Percentiles rank a stretch among this genome's conserved stretches.
These are phyloP conservation scores for Pantelozetes paolii DNA, from an alignment of 2,888 invertebrate species.

Conservation along the genomic window DNA sequence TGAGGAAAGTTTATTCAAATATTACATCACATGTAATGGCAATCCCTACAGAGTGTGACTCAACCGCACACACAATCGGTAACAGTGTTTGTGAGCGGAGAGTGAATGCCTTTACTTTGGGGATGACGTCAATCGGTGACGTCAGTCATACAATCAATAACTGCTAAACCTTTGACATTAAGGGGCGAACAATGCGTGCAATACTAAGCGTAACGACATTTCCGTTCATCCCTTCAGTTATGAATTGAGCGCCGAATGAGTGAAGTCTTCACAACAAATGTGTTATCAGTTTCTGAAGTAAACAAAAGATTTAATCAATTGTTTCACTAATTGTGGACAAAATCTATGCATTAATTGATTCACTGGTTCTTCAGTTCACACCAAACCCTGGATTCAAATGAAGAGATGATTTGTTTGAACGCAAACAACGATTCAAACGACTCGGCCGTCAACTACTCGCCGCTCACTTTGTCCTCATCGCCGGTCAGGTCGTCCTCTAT, in stretches of 20 bases:
- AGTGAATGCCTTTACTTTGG: no score
- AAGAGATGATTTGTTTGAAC: constrained; percentile 23
- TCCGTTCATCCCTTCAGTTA: background rate
- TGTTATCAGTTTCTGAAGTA: no score
- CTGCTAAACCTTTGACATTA: no score
- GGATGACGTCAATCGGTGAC: no score
- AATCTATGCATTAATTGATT: constrained; percentile 3
- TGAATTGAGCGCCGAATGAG: background rate
- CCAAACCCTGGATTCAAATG: background rate
- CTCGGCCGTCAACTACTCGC: background rate
- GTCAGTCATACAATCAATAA: no score
- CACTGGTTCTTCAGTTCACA: background rate
- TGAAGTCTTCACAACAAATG: no score
- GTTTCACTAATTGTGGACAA: background rate
- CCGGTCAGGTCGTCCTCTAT: background rate
- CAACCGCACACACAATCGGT: no score
- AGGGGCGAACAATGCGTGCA: no score
- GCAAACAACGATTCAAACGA: background rate
- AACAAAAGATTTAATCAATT: background rate
- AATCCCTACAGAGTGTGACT: no score
- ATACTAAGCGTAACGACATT: background rate
- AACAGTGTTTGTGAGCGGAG: no score
- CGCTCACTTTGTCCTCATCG: constrained; percentile 3
- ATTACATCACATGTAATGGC: no score
- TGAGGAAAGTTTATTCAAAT: no score